Base-by-base conservation (phyloP, 1,140 invertebrate species). In the Neodiprion virginianus region DNA sequence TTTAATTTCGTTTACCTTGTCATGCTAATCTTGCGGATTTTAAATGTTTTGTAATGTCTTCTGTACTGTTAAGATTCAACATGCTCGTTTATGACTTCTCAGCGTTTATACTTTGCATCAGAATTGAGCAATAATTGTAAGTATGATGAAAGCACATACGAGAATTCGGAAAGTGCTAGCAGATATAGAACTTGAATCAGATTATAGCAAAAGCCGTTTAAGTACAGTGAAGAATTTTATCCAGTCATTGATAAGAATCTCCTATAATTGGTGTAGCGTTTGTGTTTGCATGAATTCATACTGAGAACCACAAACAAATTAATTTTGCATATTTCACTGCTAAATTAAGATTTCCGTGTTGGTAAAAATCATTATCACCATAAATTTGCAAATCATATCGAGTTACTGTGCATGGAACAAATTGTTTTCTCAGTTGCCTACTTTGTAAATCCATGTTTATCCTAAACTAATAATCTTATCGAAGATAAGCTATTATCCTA, bases 361-460 rank as follows among this genome's bases (percentile, higher is more conserved):
- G 5, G 8, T 61, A 61, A 61, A 61, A 61, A 40, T 40, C 53
- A 61, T 12, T 40, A 40, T 40, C 28, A 40, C 28, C 28, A 5
- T 40, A 40, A 40, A 40, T 40, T 40, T 40, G 28, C 28, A 40
- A 40, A 40, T 40, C 28, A 40, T 40, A 40, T 40, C 28, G 28
- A 5, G 1, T 40, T 40, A 61, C 11, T 14, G n/a, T 61, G 53
- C 53, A 61, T 5, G n/a, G 53, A 61, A 61, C n/a, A 17, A 61
- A 61, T 4, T 17, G 5, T 61, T 61, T 61, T 17, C 66, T 53
- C 77, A 77, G 61, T 53, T 75, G 75, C 75, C 76, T 71, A 73
- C 80, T 78, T 78, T 84, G 81, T 84, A 84, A 84, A 84, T 84
- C 81, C 81, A 84, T 82, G 80, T 78, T 78, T 76, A 82, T 80